Evolutionary conservation across 2,113 vertebrate species (phyloP), one percentile per base, ranked within the genome.

Genomic region (Octodon degus): DNA sequence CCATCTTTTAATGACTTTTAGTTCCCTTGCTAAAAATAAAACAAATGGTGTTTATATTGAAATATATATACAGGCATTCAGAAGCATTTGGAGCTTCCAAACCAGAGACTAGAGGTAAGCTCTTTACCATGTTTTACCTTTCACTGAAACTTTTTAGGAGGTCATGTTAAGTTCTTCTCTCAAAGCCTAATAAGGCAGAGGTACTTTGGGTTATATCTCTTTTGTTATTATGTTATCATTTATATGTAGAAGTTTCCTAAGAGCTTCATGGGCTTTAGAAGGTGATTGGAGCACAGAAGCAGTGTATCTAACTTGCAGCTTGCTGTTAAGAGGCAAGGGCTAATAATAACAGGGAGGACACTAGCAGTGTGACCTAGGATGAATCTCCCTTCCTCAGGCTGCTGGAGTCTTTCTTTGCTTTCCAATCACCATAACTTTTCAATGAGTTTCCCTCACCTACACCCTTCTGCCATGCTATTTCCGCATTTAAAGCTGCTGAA

Each of bases 171-270:
- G 5, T 34, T 89, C 58, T 77, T 96, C 47, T 95, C 13, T 62
- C 32, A 27, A 50, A 11, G 14, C 16, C 20, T 91, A 43, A 86
- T n/a, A 72, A 19, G 32, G 27, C 67, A 72, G 77, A 86, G n/a
- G 22, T 63, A 87, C 93, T 82, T 86, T n/a, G 89, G 40, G 94
- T 77, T 89, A 27, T 37, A 25, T 65, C 34, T 82, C 34, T 91
- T 65, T 94, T 89, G 24, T 89, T 2, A 30, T 70, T 90, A 82
- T 74, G 72, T 40, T 74, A 74, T 40, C n/a, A 9, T 74, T 74
- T 74, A 40, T 74, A 74, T 12, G 19, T 40, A 74, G 70, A 40
- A 40, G 70, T 72, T 74, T 37, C 68, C 72, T 3, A 24, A 40
- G 72, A 72, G 70, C 70, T 2, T 72, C n/a, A 22, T 22, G 17